Evolutionary conservation across 2,888 invertebrate species (phyloP).

Genomic region (Notodonta dromedarius): DNA sequence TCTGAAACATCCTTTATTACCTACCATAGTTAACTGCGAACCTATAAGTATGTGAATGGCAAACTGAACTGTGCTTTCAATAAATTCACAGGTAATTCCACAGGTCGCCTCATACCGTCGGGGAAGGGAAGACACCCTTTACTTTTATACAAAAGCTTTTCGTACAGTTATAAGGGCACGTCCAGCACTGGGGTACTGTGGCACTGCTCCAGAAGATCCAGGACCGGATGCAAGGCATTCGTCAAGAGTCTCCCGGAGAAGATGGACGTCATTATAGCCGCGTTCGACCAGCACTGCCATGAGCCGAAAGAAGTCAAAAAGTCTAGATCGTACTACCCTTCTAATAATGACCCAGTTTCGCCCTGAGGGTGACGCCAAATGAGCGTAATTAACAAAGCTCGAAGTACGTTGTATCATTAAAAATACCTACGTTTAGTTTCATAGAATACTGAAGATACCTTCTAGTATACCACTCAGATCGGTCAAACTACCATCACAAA

Average conservation of each 20-base stretch:
- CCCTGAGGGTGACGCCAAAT: background rate
- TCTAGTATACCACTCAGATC: no score
- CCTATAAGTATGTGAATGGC: no score
- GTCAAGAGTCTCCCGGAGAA: constrained; percentile 52
- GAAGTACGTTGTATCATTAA: no score
- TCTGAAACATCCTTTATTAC: no score
- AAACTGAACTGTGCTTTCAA: no score
- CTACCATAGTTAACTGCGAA: no score
- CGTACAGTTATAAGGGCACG: constrained; percentile 61
- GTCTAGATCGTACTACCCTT: background rate
- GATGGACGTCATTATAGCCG: constrained; percentile 44
- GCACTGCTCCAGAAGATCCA: constrained; percentile 65
- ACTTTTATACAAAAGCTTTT: constrained; percentile 58
- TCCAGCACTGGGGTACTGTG: constrained; percentile 59
- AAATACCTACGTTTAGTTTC: no score
- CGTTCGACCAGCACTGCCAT: constrained; percentile 56
- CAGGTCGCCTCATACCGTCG: constrained; percentile 63
- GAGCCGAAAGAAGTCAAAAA: constrained; percentile 13
- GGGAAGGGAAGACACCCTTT: constrained; percentile 68
- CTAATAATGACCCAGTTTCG: background rate
- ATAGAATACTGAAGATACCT: no score
- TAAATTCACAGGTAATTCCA: constrained; percentile 21
- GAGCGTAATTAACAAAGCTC: no score
- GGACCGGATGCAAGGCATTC: constrained; percentile 68
- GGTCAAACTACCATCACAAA: no score